Evolutionary conservation across 2,113 vertebrate species (phyloP).

Genomic region (Urocolius indicus): DNA sequence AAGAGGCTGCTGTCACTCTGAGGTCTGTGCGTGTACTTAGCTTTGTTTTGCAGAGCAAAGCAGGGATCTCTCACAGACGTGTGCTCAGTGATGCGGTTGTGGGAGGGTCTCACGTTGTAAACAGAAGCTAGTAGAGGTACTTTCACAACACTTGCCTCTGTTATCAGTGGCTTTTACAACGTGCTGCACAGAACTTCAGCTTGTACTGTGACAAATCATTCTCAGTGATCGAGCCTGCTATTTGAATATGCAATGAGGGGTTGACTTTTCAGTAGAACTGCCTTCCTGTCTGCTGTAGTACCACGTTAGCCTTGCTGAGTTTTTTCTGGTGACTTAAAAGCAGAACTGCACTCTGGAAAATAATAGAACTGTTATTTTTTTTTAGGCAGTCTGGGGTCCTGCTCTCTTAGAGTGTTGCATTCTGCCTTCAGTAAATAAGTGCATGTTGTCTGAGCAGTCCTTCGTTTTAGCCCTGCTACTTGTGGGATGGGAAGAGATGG

Average conservation of each 20-base stretch:
- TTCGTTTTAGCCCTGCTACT: neutral
- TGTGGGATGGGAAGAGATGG: neutral
- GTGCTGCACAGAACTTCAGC: neutral
- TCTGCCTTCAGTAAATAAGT: neutral
- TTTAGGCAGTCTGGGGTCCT: neutral
- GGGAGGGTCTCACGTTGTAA: conserved; percentile 70
- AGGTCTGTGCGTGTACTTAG: neutral
- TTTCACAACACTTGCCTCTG: conserved; percentile 45
- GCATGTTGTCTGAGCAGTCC: neutral
- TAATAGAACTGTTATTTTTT: neutral
- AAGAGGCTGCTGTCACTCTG: neutral
- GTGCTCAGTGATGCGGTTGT: conserved; percentile 68
- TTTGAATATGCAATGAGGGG: neutral
- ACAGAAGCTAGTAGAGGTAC: conserved; percentile 59
- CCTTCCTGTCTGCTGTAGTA: neutral
- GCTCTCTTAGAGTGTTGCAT: neutral
- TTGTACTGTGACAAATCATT: neutral
- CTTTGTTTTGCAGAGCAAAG: conserved; percentile 46
- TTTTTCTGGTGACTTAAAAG: neutral
- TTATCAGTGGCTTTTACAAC: neutral
- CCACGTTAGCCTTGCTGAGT: neutral
- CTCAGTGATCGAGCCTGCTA: neutral
- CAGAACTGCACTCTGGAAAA: neutral
- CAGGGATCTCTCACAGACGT: conserved; percentile 25
- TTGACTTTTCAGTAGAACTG: neutral